phyloP scores from a whole-genome alignment of 2,888 invertebrate genomes.

The Meliscaeva auricollis region DNA sequence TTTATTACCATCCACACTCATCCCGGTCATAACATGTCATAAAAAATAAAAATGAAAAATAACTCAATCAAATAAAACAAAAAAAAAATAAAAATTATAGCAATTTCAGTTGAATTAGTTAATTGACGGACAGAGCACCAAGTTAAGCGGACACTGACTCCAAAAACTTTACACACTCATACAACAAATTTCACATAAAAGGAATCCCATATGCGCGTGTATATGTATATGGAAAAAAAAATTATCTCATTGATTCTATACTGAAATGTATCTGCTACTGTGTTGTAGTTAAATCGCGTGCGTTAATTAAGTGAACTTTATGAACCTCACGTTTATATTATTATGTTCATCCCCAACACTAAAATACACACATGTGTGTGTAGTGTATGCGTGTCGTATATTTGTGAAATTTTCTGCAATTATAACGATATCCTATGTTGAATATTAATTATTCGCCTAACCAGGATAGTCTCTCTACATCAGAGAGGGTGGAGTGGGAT shows the following conservation, averaged over 20 bases:
- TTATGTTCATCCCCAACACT: constrained; percentile 5
- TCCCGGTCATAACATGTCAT: constrained; percentile 47
- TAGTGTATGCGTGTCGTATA: constrained; percentile 4
- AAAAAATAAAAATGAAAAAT: constrained; percentile 22
- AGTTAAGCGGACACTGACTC: constrained; percentile 75
- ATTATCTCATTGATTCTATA: constrained; percentile 72
- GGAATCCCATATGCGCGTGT: constrained; percentile 22
- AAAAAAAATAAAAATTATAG: background rate
- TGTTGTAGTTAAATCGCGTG: constrained; percentile 64
- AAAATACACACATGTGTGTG: background rate
- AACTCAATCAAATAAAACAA: constrained; percentile 43
- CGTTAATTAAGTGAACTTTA: constrained; percentile 76
- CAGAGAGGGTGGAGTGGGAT: background rate
- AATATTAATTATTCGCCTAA: constrained; percentile 70
- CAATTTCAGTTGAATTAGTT: constrained; percentile 71
- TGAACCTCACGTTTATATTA: constrained; percentile 70
- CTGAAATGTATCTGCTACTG: constrained; percentile 60
- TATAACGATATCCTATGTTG: constrained; percentile 73
- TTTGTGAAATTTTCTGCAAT: constrained; percentile 68
- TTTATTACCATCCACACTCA: constrained; percentile 23
- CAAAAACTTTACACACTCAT: constrained; percentile 31
- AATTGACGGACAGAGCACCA: constrained; percentile 63
- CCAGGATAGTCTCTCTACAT: constrained; percentile 37
- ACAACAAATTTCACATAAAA: constrained; percentile 4
- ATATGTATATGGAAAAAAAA: constrained; percentile 28